Conservation (phyloP, 2,797 vertebrate species). For the Propithecus deckenii region DNA sequence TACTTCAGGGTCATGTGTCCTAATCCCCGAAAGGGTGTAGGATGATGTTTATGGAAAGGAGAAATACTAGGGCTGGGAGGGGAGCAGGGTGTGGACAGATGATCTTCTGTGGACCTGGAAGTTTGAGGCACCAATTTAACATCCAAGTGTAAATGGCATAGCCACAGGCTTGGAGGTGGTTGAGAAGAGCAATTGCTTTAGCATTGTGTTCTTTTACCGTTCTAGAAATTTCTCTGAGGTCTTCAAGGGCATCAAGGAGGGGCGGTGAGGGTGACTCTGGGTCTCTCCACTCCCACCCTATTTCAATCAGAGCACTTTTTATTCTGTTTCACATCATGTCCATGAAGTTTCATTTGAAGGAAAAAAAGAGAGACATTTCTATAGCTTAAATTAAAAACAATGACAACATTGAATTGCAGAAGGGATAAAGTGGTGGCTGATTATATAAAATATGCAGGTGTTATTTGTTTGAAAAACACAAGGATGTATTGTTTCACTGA, state of each 20-base stretch:
- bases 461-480: constrained; percentile 42
- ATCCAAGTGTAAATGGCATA: background rate
- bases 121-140: background rate
- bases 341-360: background rate
- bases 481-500: constrained; percentile 4
- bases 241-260: background rate
- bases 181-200: background rate
- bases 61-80: background rate
- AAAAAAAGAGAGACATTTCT: background rate
- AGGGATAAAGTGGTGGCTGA: background rate
- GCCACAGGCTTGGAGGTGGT: background rate
- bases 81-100: background rate
- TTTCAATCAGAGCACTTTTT: background rate
- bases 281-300: background rate
- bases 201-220: background rate
- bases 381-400: background rate
- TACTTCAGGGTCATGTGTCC: background rate
- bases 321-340: background rate
- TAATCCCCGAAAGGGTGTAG: background rate
- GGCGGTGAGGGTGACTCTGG: background rate
- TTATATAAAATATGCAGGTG: background rate
- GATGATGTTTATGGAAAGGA: background rate
- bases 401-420: background rate
- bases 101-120: background rate
- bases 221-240: background rate